phyloP scores from a whole-genome alignment of 2,797 vertebrate genomes.

The Myioborus melanocephalus region DNA sequence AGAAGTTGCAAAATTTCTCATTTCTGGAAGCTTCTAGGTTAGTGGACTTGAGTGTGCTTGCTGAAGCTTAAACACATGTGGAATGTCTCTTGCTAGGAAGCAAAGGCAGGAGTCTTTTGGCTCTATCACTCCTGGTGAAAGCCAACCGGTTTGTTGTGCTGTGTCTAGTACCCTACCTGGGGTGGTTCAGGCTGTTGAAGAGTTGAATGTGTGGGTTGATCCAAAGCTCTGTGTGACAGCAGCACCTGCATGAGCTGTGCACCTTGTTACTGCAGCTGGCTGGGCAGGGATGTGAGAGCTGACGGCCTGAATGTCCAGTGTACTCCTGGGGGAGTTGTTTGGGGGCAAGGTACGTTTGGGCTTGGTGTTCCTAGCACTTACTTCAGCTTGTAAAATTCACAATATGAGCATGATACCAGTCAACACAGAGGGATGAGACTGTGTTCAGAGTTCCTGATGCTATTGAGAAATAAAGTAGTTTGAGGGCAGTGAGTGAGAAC shows the following conservation, averaged over 20 bases:
- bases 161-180: background rate
- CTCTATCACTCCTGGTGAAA: accelerated
- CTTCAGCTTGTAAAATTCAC: background rate
- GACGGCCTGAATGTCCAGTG: accelerated
- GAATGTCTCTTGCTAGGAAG: background rate
- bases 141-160: background rate
- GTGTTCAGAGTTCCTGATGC: background rate
- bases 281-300: background rate
- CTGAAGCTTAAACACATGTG: background rate
- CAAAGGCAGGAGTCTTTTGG: background rate
- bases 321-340: background rate
- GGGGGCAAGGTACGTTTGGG: background rate
- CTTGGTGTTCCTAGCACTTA: background rate
- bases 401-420: background rate
- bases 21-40: background rate
- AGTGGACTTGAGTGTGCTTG: background rate
- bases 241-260: background rate
- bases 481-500: background rate
- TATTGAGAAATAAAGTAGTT: background rate
- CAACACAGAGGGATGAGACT: background rate
- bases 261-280: background rate
- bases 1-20: background rate
- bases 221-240: background rate
- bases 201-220: background rate
- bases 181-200: background rate